Percentiles rank a stretch among this genome's conserved stretches.
These are phyloP conservation scores for Eustalomyia histrio DNA, from an alignment of 2,888 invertebrate genomes.

Conservation along the genomic window DNA sequence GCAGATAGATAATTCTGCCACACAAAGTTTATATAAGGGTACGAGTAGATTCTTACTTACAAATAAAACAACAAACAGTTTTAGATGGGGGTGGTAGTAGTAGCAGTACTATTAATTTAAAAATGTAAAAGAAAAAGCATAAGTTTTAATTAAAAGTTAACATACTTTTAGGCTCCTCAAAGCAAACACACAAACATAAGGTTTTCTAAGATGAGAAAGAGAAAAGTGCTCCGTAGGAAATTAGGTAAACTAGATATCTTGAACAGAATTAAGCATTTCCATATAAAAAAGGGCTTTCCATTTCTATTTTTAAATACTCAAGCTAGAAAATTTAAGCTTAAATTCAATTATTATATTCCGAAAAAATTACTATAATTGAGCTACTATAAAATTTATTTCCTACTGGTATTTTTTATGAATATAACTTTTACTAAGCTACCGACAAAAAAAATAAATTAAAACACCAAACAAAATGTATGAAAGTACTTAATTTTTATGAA, in stretches of 20 bases:
- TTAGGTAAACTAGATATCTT: neutral
- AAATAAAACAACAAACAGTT: constrained; percentile 21
- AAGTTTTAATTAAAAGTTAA: constrained; percentile 65
- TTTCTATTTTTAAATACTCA: too few species aligned
- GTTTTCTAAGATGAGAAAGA: constrained; percentile 17
- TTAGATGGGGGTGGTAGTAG: constrained; percentile 3
- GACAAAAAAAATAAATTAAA: constrained; percentile 6
- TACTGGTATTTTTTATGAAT: neutral
- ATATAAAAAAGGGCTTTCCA: too few species aligned
- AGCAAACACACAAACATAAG: constrained; percentile 22
- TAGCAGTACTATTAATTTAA: constrained; percentile 35
- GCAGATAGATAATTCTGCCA: constrained; percentile 38
- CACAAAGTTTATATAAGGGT: constrained; percentile 24
- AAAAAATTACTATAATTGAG: neutral
- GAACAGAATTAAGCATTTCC: too few species aligned
- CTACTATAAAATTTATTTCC: neutral
- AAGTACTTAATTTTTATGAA: constrained; percentile 65
- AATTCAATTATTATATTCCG: too few species aligned
- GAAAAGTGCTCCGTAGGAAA: constrained; percentile 32
- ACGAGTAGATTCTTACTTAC: too few species aligned
- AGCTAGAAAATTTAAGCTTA: too few species aligned
- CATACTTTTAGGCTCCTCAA: constrained; percentile 56
- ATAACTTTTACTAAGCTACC: neutral
- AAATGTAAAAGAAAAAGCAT: constrained; percentile 44
- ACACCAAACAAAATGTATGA: constrained; percentile 27